phyloP scores from a whole-genome alignment of 2,888 invertebrate species.

The Mantis religiosa region DNA sequence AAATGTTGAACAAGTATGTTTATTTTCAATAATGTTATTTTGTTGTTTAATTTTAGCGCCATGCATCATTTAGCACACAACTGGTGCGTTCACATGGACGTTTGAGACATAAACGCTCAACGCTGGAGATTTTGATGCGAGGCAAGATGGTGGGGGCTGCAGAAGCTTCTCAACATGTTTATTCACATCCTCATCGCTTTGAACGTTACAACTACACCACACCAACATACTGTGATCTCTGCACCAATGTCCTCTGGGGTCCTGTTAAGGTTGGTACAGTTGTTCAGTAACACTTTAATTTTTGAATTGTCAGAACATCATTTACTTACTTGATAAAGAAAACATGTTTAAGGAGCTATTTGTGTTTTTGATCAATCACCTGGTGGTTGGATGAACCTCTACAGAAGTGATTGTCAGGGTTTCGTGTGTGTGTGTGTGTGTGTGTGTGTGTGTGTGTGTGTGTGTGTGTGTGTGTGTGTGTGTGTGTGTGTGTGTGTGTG shows the following conservation, averaged over 20 bases:
- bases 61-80: slow-evolving; percentile 81
- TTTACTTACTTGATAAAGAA: too few species aligned
- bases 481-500: too few species aligned
- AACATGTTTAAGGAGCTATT: too few species aligned
- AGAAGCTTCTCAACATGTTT: slow-evolving; percentile 50
- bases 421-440: too few species aligned
- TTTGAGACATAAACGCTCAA: slow-evolving; percentile 82
- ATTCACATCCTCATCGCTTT: slow-evolving; percentile 75
- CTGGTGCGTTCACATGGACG: slow-evolving; percentile 81
- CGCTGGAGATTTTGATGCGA: slow-evolving; percentile 82
- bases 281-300: neutral
- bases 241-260: slow-evolving; percentile 86
- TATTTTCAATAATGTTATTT: too few species aligned
- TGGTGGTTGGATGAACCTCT: too few species aligned
- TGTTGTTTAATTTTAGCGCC: slow-evolving; percentile 58
- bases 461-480: too few species aligned
- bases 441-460: too few species aligned
- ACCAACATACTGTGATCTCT: slow-evolving; percentile 84
- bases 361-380: too few species aligned
- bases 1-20: too few species aligned
- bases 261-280: slow-evolving; percentile 67
- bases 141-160: slow-evolving; percentile 63
- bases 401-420: too few species aligned
- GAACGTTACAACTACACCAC: slow-evolving; percentile 83
- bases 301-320: too few species aligned